A percentile compares a stretch with the other conserved stretches of the same genome.
These are phyloP conservation scores for Beaufortia kweichowensis DNA, from an alignment of 2,113 vertebrate genomes.

Conservation along the genomic window DNA sequence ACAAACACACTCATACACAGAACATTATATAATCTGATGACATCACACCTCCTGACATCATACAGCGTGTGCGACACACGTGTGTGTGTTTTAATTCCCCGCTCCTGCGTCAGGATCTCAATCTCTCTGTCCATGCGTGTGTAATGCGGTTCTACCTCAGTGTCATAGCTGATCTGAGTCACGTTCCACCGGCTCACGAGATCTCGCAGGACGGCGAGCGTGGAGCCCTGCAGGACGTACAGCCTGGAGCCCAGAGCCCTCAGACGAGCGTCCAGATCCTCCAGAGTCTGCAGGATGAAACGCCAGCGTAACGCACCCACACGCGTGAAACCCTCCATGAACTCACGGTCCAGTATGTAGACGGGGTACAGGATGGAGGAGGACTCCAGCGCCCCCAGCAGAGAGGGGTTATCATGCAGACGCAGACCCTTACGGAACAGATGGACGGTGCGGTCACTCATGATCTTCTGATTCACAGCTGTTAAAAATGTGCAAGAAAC, in stretches of 20 bases:
- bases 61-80: slow-evolving; percentile 66
- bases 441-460: too few species aligned
- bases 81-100: slow-evolving; percentile 62
- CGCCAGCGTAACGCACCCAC: slow-evolving; percentile 61
- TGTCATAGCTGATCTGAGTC: slow-evolving; percentile 64
- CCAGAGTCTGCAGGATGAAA: slow-evolving; percentile 66
- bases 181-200: slow-evolving; percentile 61
- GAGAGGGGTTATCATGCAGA: slow-evolving; percentile 64
- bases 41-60: slow-evolving; percentile 54
- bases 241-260: slow-evolving; percentile 57
- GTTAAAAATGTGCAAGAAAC: too few species aligned
- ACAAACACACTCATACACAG: too few species aligned
- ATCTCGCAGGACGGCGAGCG: slow-evolving; percentile 44
- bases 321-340: slow-evolving; percentile 50
- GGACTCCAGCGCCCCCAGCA: slow-evolving; percentile 61
- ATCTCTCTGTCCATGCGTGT: slow-evolving; percentile 63
- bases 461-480: too few species aligned
- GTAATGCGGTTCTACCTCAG: slow-evolving; percentile 64
- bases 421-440: slow-evolving; percentile 67
- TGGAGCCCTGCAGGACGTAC: slow-evolving; percentile 64
- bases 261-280: slow-evolving; percentile 63
- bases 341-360: slow-evolving; percentile 62
- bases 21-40: too few species aligned
- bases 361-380: slow-evolving; percentile 59
- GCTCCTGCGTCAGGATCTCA: slow-evolving; percentile 56